phyloP scores from a whole-genome alignment of 2,797 vertebrate genomes.

The Chiroxiphia lanceolata region DNA sequence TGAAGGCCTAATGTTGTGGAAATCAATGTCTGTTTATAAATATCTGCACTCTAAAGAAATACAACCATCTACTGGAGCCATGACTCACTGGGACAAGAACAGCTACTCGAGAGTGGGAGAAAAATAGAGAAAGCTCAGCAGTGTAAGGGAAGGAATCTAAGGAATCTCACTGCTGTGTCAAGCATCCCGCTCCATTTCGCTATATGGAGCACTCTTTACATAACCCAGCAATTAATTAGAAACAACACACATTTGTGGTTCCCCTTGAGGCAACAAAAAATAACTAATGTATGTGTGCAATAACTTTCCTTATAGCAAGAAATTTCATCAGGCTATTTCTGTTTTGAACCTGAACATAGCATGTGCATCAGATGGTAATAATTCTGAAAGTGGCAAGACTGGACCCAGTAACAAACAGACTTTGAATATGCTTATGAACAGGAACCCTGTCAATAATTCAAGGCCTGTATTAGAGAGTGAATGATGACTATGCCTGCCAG shows the following conservation, averaged over 20 bases:
- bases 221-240: constrained; percentile 14
- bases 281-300: neutral
- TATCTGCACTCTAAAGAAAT: neutral
- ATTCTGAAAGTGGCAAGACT: neutral
- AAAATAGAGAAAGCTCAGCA: neutral
- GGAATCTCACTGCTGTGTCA: neutral
- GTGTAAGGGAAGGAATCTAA: neutral
- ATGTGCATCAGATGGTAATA: neutral
- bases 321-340: neutral
- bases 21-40: neutral
- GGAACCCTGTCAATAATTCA: neutral
- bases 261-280: constrained; percentile 17
- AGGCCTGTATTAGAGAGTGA: neutral
- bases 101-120: neutral
- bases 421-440: neutral
- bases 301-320: constrained; percentile 2
- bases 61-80: neutral
- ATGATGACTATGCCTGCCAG: neutral
- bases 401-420: neutral
- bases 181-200: neutral
- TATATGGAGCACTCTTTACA: neutral
- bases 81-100: neutral
- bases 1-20: neutral
- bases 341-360: neutral
- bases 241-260: constrained; percentile 9